These are phyloP conservation scores for Yponomeuta plumbellus DNA, from an alignment of 2,888 invertebrate species.

Conservation along the genomic window DNA sequence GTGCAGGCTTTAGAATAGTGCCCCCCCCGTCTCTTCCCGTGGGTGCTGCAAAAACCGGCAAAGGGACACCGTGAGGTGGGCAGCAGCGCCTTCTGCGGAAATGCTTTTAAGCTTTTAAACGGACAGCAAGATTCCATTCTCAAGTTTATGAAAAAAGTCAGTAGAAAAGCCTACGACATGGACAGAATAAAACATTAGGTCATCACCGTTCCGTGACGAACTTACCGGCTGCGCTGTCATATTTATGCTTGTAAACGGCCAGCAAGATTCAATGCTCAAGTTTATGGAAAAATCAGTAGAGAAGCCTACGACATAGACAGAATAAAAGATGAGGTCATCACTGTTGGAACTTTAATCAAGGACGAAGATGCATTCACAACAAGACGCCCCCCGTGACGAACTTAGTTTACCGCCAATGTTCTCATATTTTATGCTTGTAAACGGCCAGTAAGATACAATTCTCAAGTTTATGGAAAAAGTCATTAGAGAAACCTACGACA, in stretches of 20 bases:
- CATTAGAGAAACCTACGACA: not conserved
- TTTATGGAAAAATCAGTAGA: not conserved
- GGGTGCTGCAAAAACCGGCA: not conserved
- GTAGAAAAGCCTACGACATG: not conserved
- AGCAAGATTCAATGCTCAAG: not conserved
- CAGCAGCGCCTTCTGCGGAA: too few species aligned
- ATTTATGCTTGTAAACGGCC: not conserved
- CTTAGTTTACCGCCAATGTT: not conserved
- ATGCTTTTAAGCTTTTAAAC: not conserved
- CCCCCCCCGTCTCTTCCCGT: too few species aligned
- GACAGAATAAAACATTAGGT: not conserved
- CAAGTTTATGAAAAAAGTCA: not conserved
- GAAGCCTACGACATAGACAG: not conserved
- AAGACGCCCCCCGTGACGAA: not conserved
- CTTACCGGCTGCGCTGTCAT: not conserved
- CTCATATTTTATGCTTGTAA: not conserved
- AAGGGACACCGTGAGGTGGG: too few species aligned
- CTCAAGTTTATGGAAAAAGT: not conserved
- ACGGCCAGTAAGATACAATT: not conserved
- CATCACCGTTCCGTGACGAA: not conserved
- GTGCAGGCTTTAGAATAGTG: too few species aligned
- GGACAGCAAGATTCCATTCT: not conserved
- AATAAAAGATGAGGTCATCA: not conserved
- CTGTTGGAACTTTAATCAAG: not conserved
- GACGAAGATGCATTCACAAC: not conserved